A percentile compares a stretch with the other conserved stretches of the same genome.
These are phyloP conservation scores for Chydorus sphaericus DNA, from an alignment of 2,888 invertebrate species.

Conservation along the genomic window DNA sequence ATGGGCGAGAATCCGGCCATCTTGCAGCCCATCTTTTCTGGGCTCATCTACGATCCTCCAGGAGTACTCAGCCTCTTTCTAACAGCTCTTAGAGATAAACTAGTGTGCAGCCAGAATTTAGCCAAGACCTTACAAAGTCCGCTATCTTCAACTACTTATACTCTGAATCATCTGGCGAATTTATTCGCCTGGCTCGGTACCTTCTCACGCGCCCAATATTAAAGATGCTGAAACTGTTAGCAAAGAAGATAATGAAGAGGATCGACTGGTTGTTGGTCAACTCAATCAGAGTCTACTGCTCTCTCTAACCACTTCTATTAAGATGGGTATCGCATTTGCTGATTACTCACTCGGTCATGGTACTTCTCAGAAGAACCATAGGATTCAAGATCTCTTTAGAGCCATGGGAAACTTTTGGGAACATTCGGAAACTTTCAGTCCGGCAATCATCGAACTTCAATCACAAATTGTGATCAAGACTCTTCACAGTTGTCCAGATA, in stretches of 20 bases:
- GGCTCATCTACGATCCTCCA: neutral
- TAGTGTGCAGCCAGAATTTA: constrained; percentile 2
- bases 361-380: neutral
- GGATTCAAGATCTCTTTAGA: neutral
- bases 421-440: neutral
- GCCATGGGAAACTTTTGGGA: neutral
- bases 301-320: constrained; percentile 57
- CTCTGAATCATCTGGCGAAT: neutral
- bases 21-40: constrained; percentile 8
- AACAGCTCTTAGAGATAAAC: constrained; percentile 1
- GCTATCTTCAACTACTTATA: too few species aligned
- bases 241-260: constrained; percentile 1
- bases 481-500: constrained; percentile 1
- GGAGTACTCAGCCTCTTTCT: constrained; percentile 7
- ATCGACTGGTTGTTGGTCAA: constrained; percentile 20
- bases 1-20: constrained; percentile 43
- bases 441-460: neutral
- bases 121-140: constrained; percentile 12
- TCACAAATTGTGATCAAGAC: neutral
- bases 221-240: neutral
- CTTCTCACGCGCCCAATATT: constrained; percentile 29
- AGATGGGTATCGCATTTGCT: constrained; percentile 58
- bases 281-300: constrained; percentile 50
- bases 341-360: constrained; percentile 43
- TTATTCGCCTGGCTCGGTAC: constrained; percentile 57